Conservation (phyloP, 2,888 invertebrate species). For the Cabera pusaria region DNA sequence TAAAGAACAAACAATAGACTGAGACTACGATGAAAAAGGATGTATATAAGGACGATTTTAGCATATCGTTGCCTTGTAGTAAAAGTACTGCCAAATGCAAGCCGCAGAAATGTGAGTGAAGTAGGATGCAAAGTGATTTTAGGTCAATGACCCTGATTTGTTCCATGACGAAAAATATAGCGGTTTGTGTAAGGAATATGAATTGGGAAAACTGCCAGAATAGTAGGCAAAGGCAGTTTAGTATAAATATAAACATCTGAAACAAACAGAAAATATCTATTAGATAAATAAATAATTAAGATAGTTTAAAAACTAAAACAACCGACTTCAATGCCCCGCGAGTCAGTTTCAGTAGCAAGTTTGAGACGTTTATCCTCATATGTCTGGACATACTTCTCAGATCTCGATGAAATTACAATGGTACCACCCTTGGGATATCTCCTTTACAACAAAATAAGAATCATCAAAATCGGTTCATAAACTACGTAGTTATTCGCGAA, state of each 20-base stretch:
- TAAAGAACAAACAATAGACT: constrained; percentile 59
- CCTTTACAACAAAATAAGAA: too few relatives aligned
- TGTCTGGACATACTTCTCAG: too few relatives aligned
- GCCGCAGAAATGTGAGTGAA: constrained; percentile 72
- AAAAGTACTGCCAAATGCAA: constrained; percentile 65
- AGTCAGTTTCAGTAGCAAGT: too few relatives aligned
- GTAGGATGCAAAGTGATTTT: constrained; percentile 57
- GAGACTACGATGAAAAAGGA: constrained; percentile 70
- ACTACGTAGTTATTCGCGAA: too few relatives aligned
- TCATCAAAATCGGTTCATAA: too few relatives aligned
- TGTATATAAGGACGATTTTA: constrained; percentile 75
- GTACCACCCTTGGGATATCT: too few relatives aligned
- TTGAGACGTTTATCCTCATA: too few relatives aligned
- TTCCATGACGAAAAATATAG: constrained; percentile 88
- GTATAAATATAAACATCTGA: constrained; percentile 63
- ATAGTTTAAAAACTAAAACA: too few relatives aligned
- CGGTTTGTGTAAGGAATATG: constrained; percentile 89
- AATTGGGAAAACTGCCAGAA: constrained; percentile 94
- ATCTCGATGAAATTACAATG: too few relatives aligned
- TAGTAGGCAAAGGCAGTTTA: constrained; percentile 76
- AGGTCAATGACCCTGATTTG: constrained; percentile 79
- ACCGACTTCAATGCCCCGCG: too few relatives aligned
- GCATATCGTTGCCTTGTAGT: constrained; percentile 72
- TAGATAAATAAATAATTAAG: too few relatives aligned
- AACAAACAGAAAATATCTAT: too few relatives aligned